Conservation (phyloP, 2,888 invertebrate species). For the Cynaeus angustus region DNA sequence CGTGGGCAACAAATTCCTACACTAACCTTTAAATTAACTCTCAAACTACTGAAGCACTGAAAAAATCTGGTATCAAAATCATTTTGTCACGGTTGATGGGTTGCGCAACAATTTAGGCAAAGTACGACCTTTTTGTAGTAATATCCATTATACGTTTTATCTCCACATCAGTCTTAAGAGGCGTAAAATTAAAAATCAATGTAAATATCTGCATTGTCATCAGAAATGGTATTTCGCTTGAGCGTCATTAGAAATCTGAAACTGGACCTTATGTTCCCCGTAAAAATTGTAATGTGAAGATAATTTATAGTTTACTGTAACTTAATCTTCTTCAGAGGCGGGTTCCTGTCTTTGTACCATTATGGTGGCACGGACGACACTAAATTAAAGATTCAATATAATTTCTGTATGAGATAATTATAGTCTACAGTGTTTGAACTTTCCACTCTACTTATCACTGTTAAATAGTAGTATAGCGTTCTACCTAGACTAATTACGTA, state of each 20-base stretch:
- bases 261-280: too few species aligned
- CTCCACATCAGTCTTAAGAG: conserved; percentile 29
- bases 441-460: conserved; percentile 48
- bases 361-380: conserved; percentile 5
- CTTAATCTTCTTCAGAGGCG: too few species aligned
- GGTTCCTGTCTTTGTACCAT: too few species aligned
- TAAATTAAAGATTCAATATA: conserved; percentile 35
- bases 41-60: too few species aligned
- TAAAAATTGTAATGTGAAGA: too few species aligned
- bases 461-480: conserved; percentile 42
- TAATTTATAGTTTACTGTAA: too few species aligned
- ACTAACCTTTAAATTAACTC: too few species aligned
- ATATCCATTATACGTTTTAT: conserved; percentile 14
- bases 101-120: conserved; percentile 23
- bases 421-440: conserved; percentile 49
- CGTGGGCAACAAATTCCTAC: too few species aligned
- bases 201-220: conserved; percentile 24
- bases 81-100: conserved; percentile 6
- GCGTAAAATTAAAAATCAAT: conserved; percentile 26
- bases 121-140: conserved; percentile 14
- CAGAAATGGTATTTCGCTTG: conserved; percentile 11
- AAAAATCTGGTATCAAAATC: neutral
- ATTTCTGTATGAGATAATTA: conserved; percentile 39
- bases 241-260: conserved; percentile 1
- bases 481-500: conserved; percentile 43